Conservation (phyloP, 2,797 vertebrate species). For the Dromococcyx pavoninus region DNA sequence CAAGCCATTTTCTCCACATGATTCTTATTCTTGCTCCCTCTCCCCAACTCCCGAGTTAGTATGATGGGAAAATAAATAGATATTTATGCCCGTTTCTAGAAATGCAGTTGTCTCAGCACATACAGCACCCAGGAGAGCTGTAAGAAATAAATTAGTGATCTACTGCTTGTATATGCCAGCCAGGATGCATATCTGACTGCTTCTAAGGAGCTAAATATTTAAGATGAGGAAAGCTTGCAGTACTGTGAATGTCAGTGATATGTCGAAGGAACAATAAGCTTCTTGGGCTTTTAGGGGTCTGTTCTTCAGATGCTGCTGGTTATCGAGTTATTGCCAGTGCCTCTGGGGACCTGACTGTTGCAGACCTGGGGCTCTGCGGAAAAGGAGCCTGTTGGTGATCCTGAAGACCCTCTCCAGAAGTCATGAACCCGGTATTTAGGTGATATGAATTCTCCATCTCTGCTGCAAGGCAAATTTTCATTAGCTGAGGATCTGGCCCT, state of each 20-base stretch:
- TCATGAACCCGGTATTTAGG: fast-evolving
- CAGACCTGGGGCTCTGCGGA: not conserved
- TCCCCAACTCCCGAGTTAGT: conserved; percentile 31
- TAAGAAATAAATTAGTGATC: conserved; percentile 34
- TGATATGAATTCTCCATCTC: not conserved
- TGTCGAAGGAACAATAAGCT: not conserved
- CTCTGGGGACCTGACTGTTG: not conserved
- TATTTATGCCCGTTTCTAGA: conserved; percentile 26
- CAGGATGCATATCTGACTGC: not conserved
- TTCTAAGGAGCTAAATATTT: conserved; percentile 22
- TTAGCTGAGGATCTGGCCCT: not conserved
- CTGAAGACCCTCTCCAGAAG: not conserved
- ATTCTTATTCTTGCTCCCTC: conserved; percentile 38
- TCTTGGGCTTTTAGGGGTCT: not conserved
- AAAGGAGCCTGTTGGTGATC: not conserved
- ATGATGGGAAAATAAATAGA: conserved; percentile 60
- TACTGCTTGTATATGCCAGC: not conserved
- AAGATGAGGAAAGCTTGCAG: not conserved
- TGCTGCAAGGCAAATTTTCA: not conserved
- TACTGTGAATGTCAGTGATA: not conserved
- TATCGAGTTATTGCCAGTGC: not conserved
- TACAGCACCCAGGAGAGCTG: conserved; percentile 10
- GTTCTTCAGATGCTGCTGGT: not conserved
- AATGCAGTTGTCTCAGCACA: conserved; percentile 35
- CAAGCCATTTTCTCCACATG: conserved; percentile 37